Evolutionary conservation across 1,140 invertebrate species (phyloP).

Genomic region (Bursaphelenchus mucronatus): DNA sequence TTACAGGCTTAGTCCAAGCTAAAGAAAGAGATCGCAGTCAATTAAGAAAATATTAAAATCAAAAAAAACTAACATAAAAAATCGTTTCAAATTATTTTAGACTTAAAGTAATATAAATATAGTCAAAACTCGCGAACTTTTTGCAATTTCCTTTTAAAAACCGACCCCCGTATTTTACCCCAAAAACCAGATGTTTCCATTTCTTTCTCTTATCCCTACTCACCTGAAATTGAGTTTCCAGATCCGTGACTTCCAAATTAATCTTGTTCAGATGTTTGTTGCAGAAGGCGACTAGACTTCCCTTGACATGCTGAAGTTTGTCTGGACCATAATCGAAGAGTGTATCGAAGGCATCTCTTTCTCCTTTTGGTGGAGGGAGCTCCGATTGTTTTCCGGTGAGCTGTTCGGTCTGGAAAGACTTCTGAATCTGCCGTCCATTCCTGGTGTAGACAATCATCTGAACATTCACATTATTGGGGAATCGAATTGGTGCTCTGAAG

Average conservation of each 20-base stretch:
- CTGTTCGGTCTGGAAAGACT: constrained; percentile 70
- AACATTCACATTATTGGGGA: constrained; percentile 89
- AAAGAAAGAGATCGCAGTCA: too few species aligned
- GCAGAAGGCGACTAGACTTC: constrained; percentile 88
- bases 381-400: constrained; percentile 69
- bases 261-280: constrained; percentile 96
- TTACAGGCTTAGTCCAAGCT: background rate
- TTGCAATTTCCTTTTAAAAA: too few species aligned
- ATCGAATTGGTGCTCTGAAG: constrained; percentile 85
- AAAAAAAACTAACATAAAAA: too few species aligned
- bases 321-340: constrained; percentile 97
- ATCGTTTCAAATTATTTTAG: too few species aligned
- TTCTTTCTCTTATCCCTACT: background rate
- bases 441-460: constrained; percentile 61
- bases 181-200: constrained; percentile 19
- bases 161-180: too few species aligned
- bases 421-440: constrained; percentile 45
- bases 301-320: constrained; percentile 93
- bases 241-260: constrained; percentile 86
- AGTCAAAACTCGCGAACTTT: too few species aligned
- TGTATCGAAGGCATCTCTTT: constrained; percentile 92
- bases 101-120: too few species aligned
- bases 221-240: constrained; percentile 92
- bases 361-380: constrained; percentile 57
- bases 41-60: too few species aligned